phyloP scores from a whole-genome alignment of 1,140 invertebrate species.

The Brachionus rotundiformis region DNA sequence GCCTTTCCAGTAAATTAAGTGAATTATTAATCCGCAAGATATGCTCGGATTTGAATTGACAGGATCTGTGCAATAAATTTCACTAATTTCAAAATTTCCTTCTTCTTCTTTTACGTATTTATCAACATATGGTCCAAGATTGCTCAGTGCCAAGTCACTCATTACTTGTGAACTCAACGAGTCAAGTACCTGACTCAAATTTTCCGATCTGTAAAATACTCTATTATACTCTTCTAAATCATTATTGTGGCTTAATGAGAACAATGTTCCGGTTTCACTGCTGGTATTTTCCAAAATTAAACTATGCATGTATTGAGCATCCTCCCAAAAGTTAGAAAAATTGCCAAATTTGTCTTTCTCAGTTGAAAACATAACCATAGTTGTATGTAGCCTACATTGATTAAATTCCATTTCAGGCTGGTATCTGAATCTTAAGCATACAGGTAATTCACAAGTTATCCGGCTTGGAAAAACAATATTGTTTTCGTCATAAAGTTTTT shows the following conservation, averaged over 20 bases:
- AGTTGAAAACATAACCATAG: slow-evolving; percentile 18
- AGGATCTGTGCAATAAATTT: slow-evolving; percentile 23
- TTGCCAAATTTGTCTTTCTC: slow-evolving; percentile 10
- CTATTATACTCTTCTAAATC: slow-evolving; percentile 22
- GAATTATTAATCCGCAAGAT: slow-evolving; percentile 4
- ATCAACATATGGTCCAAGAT: slow-evolving; percentile 28
- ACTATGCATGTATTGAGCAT: neutral
- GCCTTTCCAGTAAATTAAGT: slow-evolving; percentile 48
- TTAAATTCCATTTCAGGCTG: neutral
- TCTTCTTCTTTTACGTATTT: neutral
- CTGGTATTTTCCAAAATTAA: slow-evolving; percentile 3
- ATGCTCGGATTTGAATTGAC: slow-evolving; percentile 29
- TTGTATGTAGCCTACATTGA: slow-evolving; percentile 9
- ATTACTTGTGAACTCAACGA: neutral
- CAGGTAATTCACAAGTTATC: neutral
- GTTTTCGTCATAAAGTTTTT: slow-evolving; percentile 29
- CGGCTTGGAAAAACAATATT: neutral
- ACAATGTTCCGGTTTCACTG: slow-evolving; percentile 29
- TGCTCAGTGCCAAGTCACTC: slow-evolving; percentile 17
- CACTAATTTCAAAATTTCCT: slow-evolving; percentile 6
- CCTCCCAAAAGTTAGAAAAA: slow-evolving; percentile 37
- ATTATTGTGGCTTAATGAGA: slow-evolving; percentile 18
- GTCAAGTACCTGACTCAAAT: neutral
- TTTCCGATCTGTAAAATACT: neutral
- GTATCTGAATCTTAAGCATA: slow-evolving; percentile 18